Base-by-base conservation (phyloP, 2,113 vertebrate genomes). In the Dolichotis patagonum region DNA sequence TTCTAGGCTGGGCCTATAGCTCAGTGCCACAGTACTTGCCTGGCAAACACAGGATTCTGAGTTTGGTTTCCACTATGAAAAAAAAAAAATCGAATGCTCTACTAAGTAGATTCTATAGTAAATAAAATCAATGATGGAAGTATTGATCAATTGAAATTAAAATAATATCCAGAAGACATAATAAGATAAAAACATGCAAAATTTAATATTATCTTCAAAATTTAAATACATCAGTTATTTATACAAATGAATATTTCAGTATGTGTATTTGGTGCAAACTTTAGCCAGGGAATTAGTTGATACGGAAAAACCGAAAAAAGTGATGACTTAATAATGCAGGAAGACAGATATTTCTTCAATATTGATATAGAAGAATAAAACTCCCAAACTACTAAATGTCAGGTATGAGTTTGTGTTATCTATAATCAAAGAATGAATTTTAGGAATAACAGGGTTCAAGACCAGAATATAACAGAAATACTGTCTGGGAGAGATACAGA, bases 81-180 rank as follows among this genome's bases (percentile, higher is more conserved):
- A 56, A 56, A 19, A 19, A 56, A 56, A 56, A 19, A 19, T 19
- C 19, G 10, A 56, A 19, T 19, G 54, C 4, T 88, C 9, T 60
- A 87, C 13, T 58, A 81, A 20, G 20, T 10, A 86, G 32, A 1
- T 5, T 83, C 13, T 60, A 30, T 56, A 67, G 80, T 83, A 86
- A 91, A 84, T 32, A 81, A 43, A 3, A 84, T 89, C 71, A 85
- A 78, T 78, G 7, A 54, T 65, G 80, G 32, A 13, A 73, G 3
- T 73, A 52, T 49, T 54, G 22, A 41, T 94, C 14, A 56, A 38
- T 7, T 92, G 9, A 96, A 52, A 88, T 93, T 83, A 75, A 95
- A 71, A 84, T 56, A 14, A 91, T 43, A 83, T 49, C 9, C 0
- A 84, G 46, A 87, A 95, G 32, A 14, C 32, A 78, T 17, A n/a